A percentile compares a stretch with the other conserved stretches of the same genome.
These are phyloP conservation scores for Scomberomorus guttatus DNA, from an alignment of 2,797 vertebrate genomes.

Conservation along the genomic window DNA sequence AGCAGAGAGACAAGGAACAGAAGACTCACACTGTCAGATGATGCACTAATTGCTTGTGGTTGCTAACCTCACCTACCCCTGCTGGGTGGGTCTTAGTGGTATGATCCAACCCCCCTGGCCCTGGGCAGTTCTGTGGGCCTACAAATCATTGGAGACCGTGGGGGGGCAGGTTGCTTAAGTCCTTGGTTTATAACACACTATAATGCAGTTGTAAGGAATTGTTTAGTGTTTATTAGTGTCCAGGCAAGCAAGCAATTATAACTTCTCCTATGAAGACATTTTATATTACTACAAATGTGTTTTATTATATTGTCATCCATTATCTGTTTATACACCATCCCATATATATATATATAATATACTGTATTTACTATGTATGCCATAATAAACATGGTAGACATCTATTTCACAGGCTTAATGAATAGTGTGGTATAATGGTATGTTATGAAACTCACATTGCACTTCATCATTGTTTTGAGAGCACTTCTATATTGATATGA, in stretches of 20 bases:
- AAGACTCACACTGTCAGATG: conserved; percentile 78
- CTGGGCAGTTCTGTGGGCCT: conserved; percentile 47
- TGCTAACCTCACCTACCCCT: conserved; percentile 57
- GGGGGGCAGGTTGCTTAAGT: background rate
- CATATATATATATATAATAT: background rate
- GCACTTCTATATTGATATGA: conserved; percentile 4
- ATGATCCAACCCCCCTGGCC: conserved; percentile 35
- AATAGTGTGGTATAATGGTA: background rate
- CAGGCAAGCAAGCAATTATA: too few relatives aligned
- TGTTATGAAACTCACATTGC: conserved; percentile 3
- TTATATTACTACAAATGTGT: too few relatives aligned
- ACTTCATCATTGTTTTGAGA: background rate
- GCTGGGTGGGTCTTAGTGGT: conserved; percentile 66
- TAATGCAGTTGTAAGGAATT: background rate
- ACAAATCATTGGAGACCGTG: conserved; percentile 30
- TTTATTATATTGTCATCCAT: too few relatives aligned
- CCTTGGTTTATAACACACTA: too few relatives aligned
- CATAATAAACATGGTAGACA: background rate
- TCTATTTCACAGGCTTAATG: conserved; percentile 13
- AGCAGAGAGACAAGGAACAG: conserved; percentile 71
- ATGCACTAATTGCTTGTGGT: conserved; percentile 82
- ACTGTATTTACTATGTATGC: background rate
- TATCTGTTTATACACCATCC: too few relatives aligned
- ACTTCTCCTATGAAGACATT: too few relatives aligned
- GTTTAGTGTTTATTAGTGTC: background rate